These are phyloP conservation scores for Nebria ingens DNA, from an alignment of 1,140 invertebrate species.

Conservation along the genomic window DNA sequence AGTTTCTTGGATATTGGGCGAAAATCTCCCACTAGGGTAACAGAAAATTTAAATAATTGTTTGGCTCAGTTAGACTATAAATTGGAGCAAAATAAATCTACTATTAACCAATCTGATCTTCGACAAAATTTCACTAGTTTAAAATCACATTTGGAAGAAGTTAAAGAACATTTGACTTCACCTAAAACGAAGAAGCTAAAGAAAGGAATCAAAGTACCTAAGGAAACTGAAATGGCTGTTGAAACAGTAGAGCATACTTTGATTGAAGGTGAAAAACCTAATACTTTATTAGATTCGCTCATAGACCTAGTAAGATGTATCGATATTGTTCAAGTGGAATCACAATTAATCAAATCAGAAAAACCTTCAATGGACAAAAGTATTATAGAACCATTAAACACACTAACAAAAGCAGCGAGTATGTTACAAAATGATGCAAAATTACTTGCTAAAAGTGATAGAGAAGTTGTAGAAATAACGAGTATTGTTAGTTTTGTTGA, in stretches of 20 bases:
- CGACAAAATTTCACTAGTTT: not conserved
- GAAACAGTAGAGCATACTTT: not conserved
- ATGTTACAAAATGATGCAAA: conserved; percentile 3
- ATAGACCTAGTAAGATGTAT: conserved; percentile 1
- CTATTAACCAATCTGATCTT: not conserved
- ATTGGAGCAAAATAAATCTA: not conserved
- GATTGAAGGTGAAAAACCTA: not conserved
- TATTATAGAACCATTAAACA: not conserved
- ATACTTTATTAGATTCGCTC: not conserved
- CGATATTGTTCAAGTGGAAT: conserved; percentile 1
- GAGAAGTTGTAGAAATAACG: not conserved
- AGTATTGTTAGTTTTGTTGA: not conserved
- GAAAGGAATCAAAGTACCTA: not conserved
- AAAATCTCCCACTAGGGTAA: not conserved
- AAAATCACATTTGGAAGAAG: not conserved
- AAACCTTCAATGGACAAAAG: not conserved
- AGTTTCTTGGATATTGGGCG: not conserved
- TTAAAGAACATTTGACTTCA: not conserved
- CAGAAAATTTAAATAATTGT: not conserved
- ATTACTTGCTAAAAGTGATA: not conserved
- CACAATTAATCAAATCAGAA: not conserved
- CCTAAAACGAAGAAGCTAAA: not conserved
- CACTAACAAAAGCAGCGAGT: not conserved
- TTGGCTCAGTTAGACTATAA: not conserved
- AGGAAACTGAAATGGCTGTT: not conserved